Evolutionary conservation across 2,888 invertebrate genomes (phyloP).

Genomic region (Melipona bicolor): DNA sequence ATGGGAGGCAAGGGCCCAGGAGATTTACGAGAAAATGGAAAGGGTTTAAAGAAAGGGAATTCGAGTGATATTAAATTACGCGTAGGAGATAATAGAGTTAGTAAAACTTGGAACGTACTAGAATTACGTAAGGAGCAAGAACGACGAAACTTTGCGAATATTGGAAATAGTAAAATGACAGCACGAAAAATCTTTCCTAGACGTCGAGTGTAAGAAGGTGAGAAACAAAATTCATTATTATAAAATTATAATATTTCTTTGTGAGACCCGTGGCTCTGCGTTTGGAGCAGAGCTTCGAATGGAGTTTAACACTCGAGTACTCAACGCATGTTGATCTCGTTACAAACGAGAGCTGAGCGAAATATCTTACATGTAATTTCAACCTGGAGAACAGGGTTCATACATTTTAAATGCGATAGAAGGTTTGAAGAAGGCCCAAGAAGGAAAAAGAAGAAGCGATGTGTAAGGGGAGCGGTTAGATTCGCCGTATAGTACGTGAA

Average conservation of each 20-base stretch:
- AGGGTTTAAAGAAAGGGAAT: neutral
- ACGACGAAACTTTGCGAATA: neutral
- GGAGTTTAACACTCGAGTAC: neutral
- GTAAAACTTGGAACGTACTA: neutral
- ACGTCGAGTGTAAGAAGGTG: neutral
- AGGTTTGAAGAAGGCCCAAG: neutral
- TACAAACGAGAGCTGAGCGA: neutral
- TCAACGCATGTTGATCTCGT: neutral
- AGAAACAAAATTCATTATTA: neutral
- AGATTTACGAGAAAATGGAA: neutral
- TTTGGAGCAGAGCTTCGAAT: neutral
- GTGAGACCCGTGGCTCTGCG: neutral
- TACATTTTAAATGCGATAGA: slow-evolving; percentile 12
- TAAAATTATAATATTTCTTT: neutral
- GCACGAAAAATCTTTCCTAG: neutral
- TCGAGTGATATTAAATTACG: neutral
- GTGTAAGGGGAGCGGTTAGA: neutral
- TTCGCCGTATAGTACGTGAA: slow-evolving; percentile 16
- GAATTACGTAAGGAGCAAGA: neutral
- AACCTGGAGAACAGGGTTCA: neutral
- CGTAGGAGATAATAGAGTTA: neutral
- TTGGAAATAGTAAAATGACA: too few species aligned
- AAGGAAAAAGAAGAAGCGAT: neutral
- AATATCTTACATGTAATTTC: slow-evolving; percentile 2
- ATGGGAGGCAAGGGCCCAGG: neutral